These are phyloP conservation scores for Schizotus pectinicornis DNA, from an alignment of 2,888 invertebrate genomes.

Conservation along the genomic window DNA sequence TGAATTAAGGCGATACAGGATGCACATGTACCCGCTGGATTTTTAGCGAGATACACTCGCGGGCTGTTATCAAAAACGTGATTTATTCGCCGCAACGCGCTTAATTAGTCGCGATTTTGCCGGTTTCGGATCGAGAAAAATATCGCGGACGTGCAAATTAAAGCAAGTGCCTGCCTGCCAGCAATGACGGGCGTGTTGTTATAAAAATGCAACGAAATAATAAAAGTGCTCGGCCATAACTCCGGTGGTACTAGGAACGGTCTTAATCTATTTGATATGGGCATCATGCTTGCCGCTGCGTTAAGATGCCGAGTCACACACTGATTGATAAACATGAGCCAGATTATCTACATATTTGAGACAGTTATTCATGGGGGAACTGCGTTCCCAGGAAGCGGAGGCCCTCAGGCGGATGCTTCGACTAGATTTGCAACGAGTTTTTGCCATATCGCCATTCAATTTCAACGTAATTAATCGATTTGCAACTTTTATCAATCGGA, in stretches of 20 bases:
- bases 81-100: too few species aligned
- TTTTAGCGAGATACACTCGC: too few species aligned
- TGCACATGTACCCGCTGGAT: slow-evolving; percentile 16
- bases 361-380: slow-evolving; percentile 29
- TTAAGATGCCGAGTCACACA: slow-evolving; percentile 30
- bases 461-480: slow-evolving; percentile 25
- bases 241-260: slow-evolving; percentile 14
- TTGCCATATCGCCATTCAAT: slow-evolving; percentile 24
- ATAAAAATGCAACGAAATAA: slow-evolving; percentile 1
- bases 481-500: slow-evolving; percentile 12
- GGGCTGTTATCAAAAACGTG: too few species aligned
- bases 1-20: slow-evolving; percentile 31
- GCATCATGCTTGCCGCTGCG: slow-evolving; percentile 28
- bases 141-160: too few species aligned
- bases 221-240: neutral
- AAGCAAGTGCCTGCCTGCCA: too few species aligned
- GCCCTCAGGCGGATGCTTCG: slow-evolving; percentile 27
- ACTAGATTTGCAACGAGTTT: slow-evolving; percentile 27
- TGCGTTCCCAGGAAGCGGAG: slow-evolving; percentile 29
- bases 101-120: too few species aligned
- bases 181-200: neutral
- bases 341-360: slow-evolving; percentile 35
- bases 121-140: too few species aligned
- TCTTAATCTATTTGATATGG: slow-evolving; percentile 31
- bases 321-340: slow-evolving; percentile 36